These are phyloP conservation scores for Sciurus carolinensis DNA, from an alignment of 2,797 vertebrate species.

Conservation along the genomic window DNA sequence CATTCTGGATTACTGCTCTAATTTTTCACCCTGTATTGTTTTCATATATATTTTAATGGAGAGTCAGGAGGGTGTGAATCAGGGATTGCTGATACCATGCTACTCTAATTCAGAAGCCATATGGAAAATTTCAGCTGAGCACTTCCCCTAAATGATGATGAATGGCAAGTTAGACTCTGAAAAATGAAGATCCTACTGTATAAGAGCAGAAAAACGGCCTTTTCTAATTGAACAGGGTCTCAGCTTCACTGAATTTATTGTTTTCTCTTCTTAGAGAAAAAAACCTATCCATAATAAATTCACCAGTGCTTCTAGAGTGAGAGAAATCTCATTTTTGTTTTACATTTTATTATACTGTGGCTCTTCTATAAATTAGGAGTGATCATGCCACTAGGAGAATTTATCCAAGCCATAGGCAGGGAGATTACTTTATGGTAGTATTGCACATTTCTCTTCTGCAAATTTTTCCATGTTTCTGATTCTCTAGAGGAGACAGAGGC, in stretches of 20 bases:
- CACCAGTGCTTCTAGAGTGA: not conserved
- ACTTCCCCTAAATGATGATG: constrained; percentile 47
- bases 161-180: constrained; percentile 46
- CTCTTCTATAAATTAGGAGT: constrained; percentile 63
- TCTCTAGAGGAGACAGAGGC: not conserved
- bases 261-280: constrained; percentile 50
- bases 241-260: not conserved
- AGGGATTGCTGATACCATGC: not conserved
- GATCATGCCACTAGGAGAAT: not conserved
- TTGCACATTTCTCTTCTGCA: constrained; percentile 40
- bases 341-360: constrained; percentile 26
- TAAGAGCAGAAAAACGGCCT: constrained; percentile 5
- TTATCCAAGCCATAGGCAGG: not conserved
- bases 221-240: constrained; percentile 50
- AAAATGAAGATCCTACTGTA: not conserved
- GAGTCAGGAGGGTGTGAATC: not conserved
- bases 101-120: constrained; percentile 33
- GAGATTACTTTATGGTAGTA: constrained; percentile 38
- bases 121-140: not conserved
- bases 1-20: not conserved
- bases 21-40: not conserved
- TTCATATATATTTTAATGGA: not conserved
- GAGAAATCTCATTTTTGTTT: constrained; percentile 9
- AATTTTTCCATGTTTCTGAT: constrained; percentile 3
- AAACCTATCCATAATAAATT: not conserved